phyloP scores from a whole-genome alignment of 2,888 invertebrate genomes.

The Troglohyphantes excavatus region DNA sequence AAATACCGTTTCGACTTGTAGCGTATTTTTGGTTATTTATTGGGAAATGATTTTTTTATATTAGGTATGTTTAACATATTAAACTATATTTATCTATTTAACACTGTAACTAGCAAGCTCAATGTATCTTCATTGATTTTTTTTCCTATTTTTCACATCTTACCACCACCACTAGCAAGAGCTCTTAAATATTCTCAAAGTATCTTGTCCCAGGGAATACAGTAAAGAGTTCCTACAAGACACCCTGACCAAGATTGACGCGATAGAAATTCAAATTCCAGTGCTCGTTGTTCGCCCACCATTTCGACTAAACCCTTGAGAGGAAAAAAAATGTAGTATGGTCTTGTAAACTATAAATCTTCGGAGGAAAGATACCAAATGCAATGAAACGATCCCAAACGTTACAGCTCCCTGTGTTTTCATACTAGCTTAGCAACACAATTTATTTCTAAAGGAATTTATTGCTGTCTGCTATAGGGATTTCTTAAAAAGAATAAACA shows the following conservation, averaged over 20 bases:
- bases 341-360: constrained; percentile 63
- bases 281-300: neutral
- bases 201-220: too few species aligned
- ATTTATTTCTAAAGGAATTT: constrained; percentile 57
- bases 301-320: constrained; percentile 50
- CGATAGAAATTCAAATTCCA: constrained; percentile 17
- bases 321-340: constrained; percentile 27
- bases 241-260: neutral
- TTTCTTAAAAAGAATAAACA: constrained; percentile 69
- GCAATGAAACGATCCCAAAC: constrained; percentile 53
- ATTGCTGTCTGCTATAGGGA: constrained; percentile 55
- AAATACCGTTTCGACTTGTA: too few species aligned
- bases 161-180: too few species aligned
- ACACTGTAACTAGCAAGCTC: too few species aligned
- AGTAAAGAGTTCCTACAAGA: neutral
- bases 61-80: too few species aligned
- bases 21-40: too few species aligned
- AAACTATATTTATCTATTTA: too few species aligned
- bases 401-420: constrained; percentile 35
- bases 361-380: constrained; percentile 19
- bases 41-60: too few species aligned
- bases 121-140: too few species aligned
- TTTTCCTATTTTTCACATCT: too few species aligned
- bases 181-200: too few species aligned
- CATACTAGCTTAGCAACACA: constrained; percentile 42